Evolutionary conservation across 2,888 invertebrate species (phyloP).

Genomic region (Epirrita christyi): DNA sequence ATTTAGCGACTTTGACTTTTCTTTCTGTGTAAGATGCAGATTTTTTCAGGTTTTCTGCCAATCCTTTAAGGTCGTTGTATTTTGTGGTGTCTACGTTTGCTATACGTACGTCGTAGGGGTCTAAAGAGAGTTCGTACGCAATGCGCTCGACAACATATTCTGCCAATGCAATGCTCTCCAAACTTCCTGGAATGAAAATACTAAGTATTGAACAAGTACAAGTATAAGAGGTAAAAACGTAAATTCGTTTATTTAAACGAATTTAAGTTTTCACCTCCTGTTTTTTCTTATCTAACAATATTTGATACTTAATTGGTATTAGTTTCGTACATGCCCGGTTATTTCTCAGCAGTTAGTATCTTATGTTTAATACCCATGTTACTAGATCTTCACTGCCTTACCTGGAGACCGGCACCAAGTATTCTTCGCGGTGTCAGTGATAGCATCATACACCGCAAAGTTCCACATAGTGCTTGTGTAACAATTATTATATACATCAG

Average conservation of each 20-base stretch:
- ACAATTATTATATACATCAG: conserved; percentile 47
- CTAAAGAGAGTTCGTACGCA: conserved; percentile 76
- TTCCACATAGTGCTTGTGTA: conserved; percentile 53
- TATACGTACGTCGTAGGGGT: conserved; percentile 82
- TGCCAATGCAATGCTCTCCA: conserved; percentile 81
- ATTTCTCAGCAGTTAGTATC: too few relatives aligned
- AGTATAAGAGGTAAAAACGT: too few relatives aligned
- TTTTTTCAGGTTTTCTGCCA: conserved; percentile 79
- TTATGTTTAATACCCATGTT: too few relatives aligned
- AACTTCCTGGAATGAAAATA: conserved; percentile 57
- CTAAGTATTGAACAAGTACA: too few relatives aligned
- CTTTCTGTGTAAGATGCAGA: conserved; percentile 81
- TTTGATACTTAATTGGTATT: too few relatives aligned
- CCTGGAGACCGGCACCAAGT: conserved; percentile 59
- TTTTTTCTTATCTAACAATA: too few relatives aligned
- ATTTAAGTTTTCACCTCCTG: too few relatives aligned
- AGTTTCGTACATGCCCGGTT: too few relatives aligned
- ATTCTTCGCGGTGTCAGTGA: conserved; percentile 55
- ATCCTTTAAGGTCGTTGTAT: conserved; percentile 57
- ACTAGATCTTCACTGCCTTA: conserved; percentile 21
- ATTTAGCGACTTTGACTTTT: conserved; percentile 72
- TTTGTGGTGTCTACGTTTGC: conserved; percentile 69
- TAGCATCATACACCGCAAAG: conserved; percentile 44
- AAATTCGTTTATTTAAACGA: too few relatives aligned
- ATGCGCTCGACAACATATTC: conserved; percentile 87